Conservation (phyloP, 2,797 vertebrate genomes). For the Xyrichtys novacula region DNA sequence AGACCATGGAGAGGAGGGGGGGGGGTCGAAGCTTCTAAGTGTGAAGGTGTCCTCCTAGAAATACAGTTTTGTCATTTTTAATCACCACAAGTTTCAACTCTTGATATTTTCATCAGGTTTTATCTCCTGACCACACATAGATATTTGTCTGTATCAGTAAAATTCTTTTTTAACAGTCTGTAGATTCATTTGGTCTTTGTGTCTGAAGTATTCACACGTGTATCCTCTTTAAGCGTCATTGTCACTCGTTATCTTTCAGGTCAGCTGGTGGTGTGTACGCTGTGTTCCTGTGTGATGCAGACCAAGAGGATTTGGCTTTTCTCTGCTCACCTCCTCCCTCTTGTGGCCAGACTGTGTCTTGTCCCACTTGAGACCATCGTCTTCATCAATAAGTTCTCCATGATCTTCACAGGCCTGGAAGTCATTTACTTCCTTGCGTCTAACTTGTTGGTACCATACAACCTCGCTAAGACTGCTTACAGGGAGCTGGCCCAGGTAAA, state of each 20-base stretch:
- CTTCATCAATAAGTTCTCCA: conserved; percentile 97
- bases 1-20: not conserved
- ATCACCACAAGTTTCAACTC: not conserved
- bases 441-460: conserved; percentile 96
- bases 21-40: not conserved
- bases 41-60: not conserved
- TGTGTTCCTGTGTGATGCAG: conserved; percentile 99
- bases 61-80: not conserved
- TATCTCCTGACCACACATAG: not conserved
- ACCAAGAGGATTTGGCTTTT: conserved; percentile 99
- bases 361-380: conserved; percentile 97
- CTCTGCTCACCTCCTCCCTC: conserved; percentile 97
- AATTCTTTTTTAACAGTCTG: not conserved
- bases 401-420: conserved; percentile 98
- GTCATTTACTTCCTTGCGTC: conserved; percentile 98
- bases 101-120: not conserved
- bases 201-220: not conserved
- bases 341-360: conserved; percentile 95
- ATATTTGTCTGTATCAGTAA: not conserved
- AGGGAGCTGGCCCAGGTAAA: conserved; percentile 96
- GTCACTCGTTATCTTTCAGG: conserved; percentile 83
- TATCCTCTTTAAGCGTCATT: not conserved
- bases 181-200: not conserved
- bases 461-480: conserved; percentile 97
- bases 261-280: conserved; percentile 97